A percentile compares a stretch with the other conserved stretches of the same genome.
phyloP scores from a whole-genome alignment of 2,797 vertebrate species.

The Poeciliopsis infans region DNA sequence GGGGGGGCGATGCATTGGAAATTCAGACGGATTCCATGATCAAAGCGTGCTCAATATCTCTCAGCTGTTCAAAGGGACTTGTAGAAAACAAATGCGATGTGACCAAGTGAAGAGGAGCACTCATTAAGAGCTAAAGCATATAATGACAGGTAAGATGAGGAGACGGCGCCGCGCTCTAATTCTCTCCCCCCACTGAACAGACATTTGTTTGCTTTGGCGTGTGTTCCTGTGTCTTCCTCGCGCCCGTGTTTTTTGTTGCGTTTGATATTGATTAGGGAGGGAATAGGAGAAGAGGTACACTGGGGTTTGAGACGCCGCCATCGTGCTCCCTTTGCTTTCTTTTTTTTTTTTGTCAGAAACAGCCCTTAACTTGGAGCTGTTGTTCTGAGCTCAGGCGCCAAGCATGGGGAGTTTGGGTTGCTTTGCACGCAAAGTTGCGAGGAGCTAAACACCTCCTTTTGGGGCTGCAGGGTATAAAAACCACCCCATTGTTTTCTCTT shows the following conservation, averaged over 20 bases:
- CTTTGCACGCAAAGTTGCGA: conserved; percentile 77
- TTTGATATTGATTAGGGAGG: conserved; percentile 85
- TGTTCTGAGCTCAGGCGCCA: conserved; percentile 56
- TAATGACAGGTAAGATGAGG: conserved; percentile 90
- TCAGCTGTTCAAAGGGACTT: conserved; percentile 96
- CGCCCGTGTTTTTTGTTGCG: conserved; percentile 73
- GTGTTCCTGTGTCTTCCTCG: conserved; percentile 68
- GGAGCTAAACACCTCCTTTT: conserved; percentile 78
- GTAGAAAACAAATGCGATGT: conserved; percentile 93
- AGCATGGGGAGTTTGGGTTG: conserved; percentile 67
- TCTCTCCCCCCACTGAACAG: conserved; percentile 77
- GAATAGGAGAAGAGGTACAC: conserved; percentile 78
- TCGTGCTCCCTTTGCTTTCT: conserved; percentile 56
- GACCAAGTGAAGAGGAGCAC: conserved; percentile 94
- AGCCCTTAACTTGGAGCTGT: conserved; percentile 68
- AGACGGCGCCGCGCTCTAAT: conserved; percentile 77
- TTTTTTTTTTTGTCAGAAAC: conserved; percentile 63
- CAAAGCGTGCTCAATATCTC: conserved; percentile 93
- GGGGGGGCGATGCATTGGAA: conserved; percentile 86
- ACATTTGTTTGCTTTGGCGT: conserved; percentile 78
- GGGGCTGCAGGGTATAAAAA: conserved; percentile 70
- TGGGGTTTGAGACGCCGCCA: conserved; percentile 61
- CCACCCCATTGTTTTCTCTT: conserved; percentile 68
- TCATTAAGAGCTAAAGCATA: conserved; percentile 94
- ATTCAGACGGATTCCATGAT: conserved; percentile 94